phyloP scores from a whole-genome alignment of 2,888 invertebrate genomes.

The Mimumesa dahlbomi region DNA sequence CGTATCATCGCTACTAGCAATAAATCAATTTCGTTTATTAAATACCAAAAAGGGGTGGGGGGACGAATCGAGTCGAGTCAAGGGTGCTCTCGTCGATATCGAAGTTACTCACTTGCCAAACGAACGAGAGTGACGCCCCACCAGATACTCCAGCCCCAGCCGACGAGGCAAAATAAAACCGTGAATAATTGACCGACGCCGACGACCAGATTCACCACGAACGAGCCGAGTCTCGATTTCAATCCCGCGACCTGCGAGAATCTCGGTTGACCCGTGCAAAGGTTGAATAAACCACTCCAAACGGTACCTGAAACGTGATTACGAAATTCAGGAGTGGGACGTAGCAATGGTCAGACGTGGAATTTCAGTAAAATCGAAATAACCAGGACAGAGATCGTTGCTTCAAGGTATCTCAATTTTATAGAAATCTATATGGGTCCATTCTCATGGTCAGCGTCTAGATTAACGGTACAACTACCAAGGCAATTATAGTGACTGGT shows the following conservation, averaged over 20 bases:
- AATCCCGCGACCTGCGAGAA: conserved; percentile 91
- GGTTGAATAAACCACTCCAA: conserved; percentile 92
- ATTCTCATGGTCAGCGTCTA: too few relatives aligned
- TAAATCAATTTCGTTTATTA: not conserved
- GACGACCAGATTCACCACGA: conserved; percentile 92
- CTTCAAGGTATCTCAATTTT: too few relatives aligned
- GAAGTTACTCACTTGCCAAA: conserved; percentile 88
- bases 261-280: conserved; percentile 94
- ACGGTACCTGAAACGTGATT: conserved; percentile 87
- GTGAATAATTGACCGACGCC: conserved; percentile 95
- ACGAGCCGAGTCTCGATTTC: conserved; percentile 88
- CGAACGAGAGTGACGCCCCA: conserved; percentile 97
- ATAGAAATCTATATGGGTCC: too few relatives aligned
- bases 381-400: too few relatives aligned
- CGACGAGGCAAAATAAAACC: conserved; percentile 95
- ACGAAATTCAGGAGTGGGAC: too few relatives aligned
- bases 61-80: too few relatives aligned
- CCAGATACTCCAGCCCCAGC: conserved; percentile 99
- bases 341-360: too few relatives aligned
- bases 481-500: too few relatives aligned
- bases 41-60: too few relatives aligned
- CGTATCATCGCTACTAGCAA: too few relatives aligned
- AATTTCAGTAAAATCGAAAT: too few relatives aligned
- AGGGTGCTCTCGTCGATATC: conserved; percentile 20
- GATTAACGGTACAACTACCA: too few relatives aligned